Evolutionary conservation across 1,140 invertebrate genomes (phyloP).

Genomic region (Bemisia tabaci): DNA sequence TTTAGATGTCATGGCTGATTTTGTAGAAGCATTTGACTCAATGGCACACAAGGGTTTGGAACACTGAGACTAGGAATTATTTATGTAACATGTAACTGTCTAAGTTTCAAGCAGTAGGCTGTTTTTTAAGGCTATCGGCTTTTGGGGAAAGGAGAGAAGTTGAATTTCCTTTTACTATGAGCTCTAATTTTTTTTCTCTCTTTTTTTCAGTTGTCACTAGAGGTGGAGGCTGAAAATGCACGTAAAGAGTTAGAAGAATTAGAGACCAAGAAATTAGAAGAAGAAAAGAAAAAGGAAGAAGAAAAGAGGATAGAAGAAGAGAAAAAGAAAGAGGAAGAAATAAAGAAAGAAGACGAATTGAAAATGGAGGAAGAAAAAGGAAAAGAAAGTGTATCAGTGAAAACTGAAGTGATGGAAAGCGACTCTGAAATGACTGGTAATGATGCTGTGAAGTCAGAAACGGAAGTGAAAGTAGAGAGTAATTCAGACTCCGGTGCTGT

Average conservation of each 20-base stretch:
- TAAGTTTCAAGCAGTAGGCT: no score
- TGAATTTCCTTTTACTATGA: no score
- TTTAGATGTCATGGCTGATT: no score
- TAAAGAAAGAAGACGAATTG: slow-evolving; percentile 1
- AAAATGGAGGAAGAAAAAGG: neutral
- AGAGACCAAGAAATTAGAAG: slow-evolving; percentile 13
- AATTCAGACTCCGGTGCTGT: slow-evolving; percentile 20
- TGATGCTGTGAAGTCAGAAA: slow-evolving; percentile 26
- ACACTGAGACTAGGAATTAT: no score
- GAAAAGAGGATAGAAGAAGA: slow-evolving; percentile 10
- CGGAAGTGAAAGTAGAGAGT: slow-evolving; percentile 30
- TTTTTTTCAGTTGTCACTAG: neutral
- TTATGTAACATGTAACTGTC: no score
- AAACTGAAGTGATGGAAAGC: neutral
- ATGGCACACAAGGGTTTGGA: no score
- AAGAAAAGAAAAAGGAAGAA: slow-evolving; percentile 12
- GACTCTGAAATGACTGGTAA: no score
- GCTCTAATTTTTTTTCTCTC: no score
- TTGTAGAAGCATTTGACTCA: no score
- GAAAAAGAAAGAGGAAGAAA: slow-evolving; percentile 12
- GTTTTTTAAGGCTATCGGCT: no score
- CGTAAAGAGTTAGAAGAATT: slow-evolving; percentile 15
- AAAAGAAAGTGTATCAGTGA: neutral
- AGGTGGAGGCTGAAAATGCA: neutral
- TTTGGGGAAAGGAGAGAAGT: no score